These are phyloP conservation scores for Furnarius figulus DNA, from an alignment of 2,113 vertebrate genomes.

Conservation along the genomic window DNA sequence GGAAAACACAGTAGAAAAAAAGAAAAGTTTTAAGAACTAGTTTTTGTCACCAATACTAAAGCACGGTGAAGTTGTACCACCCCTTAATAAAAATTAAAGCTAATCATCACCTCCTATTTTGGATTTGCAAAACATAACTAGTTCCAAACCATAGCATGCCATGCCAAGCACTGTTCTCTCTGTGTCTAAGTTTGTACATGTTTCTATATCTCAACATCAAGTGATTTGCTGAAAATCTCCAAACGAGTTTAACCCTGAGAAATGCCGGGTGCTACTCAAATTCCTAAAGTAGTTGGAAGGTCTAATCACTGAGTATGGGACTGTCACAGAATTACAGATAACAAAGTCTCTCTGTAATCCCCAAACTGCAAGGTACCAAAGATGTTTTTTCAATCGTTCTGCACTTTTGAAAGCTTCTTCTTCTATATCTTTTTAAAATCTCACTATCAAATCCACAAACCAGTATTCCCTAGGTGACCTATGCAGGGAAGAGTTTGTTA, in stretches of 20 bases:
- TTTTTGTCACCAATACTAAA: background rate
- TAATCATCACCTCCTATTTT: background rate
- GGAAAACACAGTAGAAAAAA: background rate
- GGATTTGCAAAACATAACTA: background rate
- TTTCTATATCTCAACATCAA: background rate
- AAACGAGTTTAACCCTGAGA: background rate
- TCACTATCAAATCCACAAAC: background rate
- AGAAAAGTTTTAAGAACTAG: background rate
- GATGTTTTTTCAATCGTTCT: background rate
- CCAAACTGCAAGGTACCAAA: background rate
- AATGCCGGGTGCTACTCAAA: background rate
- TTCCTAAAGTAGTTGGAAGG: background rate
- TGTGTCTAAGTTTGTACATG: background rate
- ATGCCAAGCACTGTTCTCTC: background rate
- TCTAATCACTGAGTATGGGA: background rate
- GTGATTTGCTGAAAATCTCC: background rate
- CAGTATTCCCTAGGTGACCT: background rate
- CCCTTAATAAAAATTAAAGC: background rate
- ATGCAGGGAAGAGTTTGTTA: rapidly evolving
- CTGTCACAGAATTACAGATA: background rate
- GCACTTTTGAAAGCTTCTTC: background rate
- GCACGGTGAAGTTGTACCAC: background rate
- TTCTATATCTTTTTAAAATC: background rate
- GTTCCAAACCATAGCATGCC: background rate
- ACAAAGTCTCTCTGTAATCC: background rate